phyloP scores from a whole-genome alignment of 2,113 vertebrate species.

The Plectropomus leopardus region DNA sequence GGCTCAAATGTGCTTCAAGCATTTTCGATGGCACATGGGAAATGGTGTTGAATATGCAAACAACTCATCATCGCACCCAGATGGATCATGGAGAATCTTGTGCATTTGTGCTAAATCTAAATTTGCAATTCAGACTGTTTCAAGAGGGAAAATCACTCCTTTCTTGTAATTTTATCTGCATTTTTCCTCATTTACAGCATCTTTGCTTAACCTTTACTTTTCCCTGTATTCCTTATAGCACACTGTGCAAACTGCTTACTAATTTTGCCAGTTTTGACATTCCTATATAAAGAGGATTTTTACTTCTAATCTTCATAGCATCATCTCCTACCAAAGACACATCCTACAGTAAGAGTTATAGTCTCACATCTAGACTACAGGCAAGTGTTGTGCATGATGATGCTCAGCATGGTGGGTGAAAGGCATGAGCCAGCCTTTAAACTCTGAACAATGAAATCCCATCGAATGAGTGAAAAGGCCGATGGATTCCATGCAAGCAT shows the following conservation, averaged over 20 bases:
- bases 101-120: constrained; percentile 62
- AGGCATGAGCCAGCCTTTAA: constrained; percentile 10
- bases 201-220: not conserved
- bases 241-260: constrained; percentile 35
- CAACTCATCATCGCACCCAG: constrained; percentile 2
- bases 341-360: constrained; percentile 8
- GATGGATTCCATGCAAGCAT: constrained; percentile 79
- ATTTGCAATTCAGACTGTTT: constrained; percentile 32
- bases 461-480: constrained; percentile 42
- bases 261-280: constrained; percentile 23
- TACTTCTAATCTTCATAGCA: constrained; percentile 19
- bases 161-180: not conserved
- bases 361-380: constrained; percentile 28
- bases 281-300: constrained; percentile 18
- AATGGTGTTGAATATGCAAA: constrained; percentile 30
- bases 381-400: constrained; percentile 37
- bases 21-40: constrained; percentile 33
- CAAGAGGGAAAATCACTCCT: not conserved
- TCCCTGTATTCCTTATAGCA: not conserved
- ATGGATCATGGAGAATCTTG: constrained; percentile 39
- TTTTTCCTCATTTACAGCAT: not conserved
- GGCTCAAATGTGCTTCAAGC: constrained; percentile 51
- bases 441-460: constrained; percentile 29
- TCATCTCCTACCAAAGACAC: constrained; percentile 22
- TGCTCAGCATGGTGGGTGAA: constrained; percentile 32